phyloP scores from a whole-genome alignment of 2,113 vertebrate genomes.

The Cryptoleucopteryx plumbea region DNA sequence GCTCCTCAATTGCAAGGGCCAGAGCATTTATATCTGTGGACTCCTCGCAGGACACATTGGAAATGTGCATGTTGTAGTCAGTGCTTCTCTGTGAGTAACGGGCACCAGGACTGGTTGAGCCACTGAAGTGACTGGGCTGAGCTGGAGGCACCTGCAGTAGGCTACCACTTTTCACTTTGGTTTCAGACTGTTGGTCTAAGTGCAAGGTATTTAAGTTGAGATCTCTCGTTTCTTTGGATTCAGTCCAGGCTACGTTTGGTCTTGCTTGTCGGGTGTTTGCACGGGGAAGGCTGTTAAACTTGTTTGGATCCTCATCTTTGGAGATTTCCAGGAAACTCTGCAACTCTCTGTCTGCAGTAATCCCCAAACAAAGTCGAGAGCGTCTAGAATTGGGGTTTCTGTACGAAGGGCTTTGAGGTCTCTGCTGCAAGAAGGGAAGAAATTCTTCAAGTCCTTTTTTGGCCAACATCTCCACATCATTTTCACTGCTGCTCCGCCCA shows the following conservation, averaged over 20 bases:
- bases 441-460: constrained; percentile 84
- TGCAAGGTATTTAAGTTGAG: constrained; percentile 48
- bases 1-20: constrained; percentile 79
- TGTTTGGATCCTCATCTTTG: constrained; percentile 70
- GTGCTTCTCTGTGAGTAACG: neutral
- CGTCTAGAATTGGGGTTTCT: constrained; percentile 86
- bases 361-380: constrained; percentile 82
- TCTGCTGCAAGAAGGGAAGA: constrained; percentile 78
- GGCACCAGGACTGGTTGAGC: neutral
- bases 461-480: constrained; percentile 86
- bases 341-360: constrained; percentile 82
- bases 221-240: constrained; percentile 71
- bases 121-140: neutral
- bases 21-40: constrained; percentile 68
- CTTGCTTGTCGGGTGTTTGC: constrained; percentile 69
- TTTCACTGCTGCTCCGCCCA: constrained; percentile 94
- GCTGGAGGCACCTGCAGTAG: neutral
- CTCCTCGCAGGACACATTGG: neutral
- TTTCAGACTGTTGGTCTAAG: constrained; percentile 23
- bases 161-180: neutral
- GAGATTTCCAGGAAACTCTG: constrained; percentile 85
- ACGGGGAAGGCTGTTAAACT: constrained; percentile 87
- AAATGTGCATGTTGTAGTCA: neutral
- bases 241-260: constrained; percentile 71
- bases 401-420: constrained; percentile 80